Base-by-base conservation (phyloP, 2,888 invertebrate genomes). In the Xiphydria camelus region DNA sequence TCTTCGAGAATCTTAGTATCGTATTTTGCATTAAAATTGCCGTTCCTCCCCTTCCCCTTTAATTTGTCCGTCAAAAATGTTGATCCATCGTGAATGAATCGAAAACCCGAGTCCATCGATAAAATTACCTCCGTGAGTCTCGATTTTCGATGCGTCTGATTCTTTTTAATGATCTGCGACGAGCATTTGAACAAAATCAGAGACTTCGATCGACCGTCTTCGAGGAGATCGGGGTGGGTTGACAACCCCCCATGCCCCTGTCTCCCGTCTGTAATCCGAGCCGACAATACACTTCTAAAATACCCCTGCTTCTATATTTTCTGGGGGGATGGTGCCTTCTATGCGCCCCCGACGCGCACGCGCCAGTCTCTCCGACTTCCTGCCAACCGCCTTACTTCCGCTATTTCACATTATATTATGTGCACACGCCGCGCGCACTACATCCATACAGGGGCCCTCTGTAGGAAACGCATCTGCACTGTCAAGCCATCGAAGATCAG, bases 301-400 rank as follows among this genome's bases (percentile, higher is more conserved):
- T 64, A 57, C 57, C 58, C 52, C 48, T 57, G 45, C 51, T 48
- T 41, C 61, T 62, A 61, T 57, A 61, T 64, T 62, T 67, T 57
- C 59, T 57, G 55, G 61, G 61, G 26, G 62, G 60, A 48, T 53
- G 49, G 48, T 51, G 48, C 50, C 48, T 53, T 53, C 51, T 7
- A 10, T 26, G 5, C 26, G 12, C 51, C 48, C 51, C 50, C 49
- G 43, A 44, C 44, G 63, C 66, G 70, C 73, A 71, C 73, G 70
- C 68, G 71, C 66, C 71, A 67, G 73, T 72, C 71, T 70, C 71
- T 61, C 64, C 67, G 61, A 70, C 73, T 73, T 72, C 73, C 73
- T 71, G 73, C 70, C 70, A 70, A 70, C 66, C 70, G 70, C 65
- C 64, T 67, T 55, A 57, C 70, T 72, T 71, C 71, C 70, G 72